Base-by-base conservation (phyloP, 2,888 invertebrate species). In the Griposia aprilina region DNA sequence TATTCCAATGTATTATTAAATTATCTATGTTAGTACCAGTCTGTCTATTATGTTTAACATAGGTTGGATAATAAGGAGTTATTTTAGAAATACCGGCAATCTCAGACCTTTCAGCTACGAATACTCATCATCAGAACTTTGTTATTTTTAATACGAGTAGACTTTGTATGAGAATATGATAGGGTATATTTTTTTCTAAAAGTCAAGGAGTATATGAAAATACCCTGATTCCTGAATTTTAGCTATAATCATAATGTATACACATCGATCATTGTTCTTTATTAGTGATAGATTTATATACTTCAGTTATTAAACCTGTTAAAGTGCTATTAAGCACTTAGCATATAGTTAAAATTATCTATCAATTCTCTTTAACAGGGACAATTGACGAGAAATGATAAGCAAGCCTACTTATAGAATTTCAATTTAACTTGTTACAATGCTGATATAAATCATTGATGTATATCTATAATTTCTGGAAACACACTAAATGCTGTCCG, bases 381-480 rank as follows among this genome's bases (percentile, higher is more conserved):
- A 67, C 36, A 52, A 74, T 59, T 59, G 30, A 59, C 11, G 11
- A 26, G n/a, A 26, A 66, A 69, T 66, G 80, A 80, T 80, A 70
- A 76, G 65, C 50, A 17, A 62, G 17, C 62, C 30, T 17, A 20
- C n/a, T 15, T 55, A 63, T 8, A 41, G 41, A 59, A 59, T 69
- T 59, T 52, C 26, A 65, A 75, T 80, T 69, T 36, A 6, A 66
- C 48, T 65, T 80, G 69, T 66, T 66, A 48, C 20, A 48, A 26
- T 26, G 41, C 23, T 45, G 80, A 65, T 75, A 65, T 52, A 45
- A 15, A 80, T 75, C 45, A 63, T 52, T 75, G 68, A 80, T 74
- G n/a, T 48, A 41, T 74, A 75, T 80, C 80, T 69, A 41, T 62
- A 50, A 20, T 59, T 63, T 52, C 30, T 48, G 23, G 13, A 59